Conservation (phyloP, 1,140 invertebrate species). For the Musca domestica region DNA sequence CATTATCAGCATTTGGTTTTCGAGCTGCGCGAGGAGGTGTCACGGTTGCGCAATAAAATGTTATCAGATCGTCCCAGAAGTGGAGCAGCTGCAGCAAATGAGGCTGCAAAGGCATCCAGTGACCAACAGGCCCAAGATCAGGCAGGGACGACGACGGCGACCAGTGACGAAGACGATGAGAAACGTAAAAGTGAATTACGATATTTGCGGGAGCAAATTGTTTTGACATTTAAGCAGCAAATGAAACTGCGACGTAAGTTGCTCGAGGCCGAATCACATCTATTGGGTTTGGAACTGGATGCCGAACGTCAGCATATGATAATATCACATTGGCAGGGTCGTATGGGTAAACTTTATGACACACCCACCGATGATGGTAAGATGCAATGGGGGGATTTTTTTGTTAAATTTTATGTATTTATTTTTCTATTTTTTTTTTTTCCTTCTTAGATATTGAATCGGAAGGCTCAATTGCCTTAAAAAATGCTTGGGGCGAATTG, state of each 20-base stretch:
- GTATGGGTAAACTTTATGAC: conserved; percentile 70
- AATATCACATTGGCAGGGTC: conserved; percentile 83
- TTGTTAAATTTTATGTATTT: not conserved
- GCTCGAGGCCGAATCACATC: conserved; percentile 83
- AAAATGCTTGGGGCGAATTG: conserved; percentile 80
- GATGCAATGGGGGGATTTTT: not conserved
- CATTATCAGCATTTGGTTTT: conserved; percentile 76
- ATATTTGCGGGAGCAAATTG: conserved; percentile 76
- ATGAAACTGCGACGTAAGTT: conserved; percentile 80
- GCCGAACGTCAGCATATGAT: conserved; percentile 81
- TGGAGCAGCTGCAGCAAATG: conserved; percentile 38
- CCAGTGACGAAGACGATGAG: conserved; percentile 38
- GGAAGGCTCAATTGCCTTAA: conserved; percentile 71
- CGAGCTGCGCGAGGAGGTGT: conserved; percentile 82
- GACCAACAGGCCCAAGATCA: conserved; percentile 20
- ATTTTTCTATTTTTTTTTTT: not conserved
- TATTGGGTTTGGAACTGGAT: conserved; percentile 78
- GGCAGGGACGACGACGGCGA: conserved; percentile 5
- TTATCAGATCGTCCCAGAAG: conserved; percentile 63
- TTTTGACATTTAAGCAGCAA: conserved; percentile 85
- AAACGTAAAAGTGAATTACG: conserved; percentile 64
- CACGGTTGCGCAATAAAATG: conserved; percentile 77
- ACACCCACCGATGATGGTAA: conserved; percentile 45
- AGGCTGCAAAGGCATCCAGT: conserved; percentile 48
- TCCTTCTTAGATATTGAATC: conserved; percentile 48